phyloP scores from a whole-genome alignment of 2,113 vertebrate genomes.

The Charina bottae region DNA sequence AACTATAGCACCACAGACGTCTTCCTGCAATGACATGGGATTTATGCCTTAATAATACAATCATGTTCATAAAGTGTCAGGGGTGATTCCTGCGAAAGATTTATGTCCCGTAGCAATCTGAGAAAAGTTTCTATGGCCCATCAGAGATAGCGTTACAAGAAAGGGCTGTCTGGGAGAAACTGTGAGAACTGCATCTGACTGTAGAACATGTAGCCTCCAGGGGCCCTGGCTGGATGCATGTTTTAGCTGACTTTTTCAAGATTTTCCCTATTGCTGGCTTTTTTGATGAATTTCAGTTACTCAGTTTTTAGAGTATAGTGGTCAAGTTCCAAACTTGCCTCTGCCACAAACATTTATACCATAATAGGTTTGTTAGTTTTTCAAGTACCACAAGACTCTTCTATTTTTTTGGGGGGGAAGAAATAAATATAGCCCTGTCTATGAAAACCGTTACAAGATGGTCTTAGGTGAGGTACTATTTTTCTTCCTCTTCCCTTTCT shows the following conservation, averaged over 20 bases:
- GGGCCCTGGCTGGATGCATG: neutral
- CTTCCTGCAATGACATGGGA: constrained; percentile 48
- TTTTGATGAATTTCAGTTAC: neutral
- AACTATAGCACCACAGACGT: constrained; percentile 41
- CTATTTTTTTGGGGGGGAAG: neutral
- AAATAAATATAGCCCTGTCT: neutral
- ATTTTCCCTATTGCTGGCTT: neutral
- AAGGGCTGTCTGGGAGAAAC: neutral
- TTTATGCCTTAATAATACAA: constrained; percentile 64
- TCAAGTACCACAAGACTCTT: neutral
- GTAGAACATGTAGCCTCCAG: neutral
- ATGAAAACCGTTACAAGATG: neutral
- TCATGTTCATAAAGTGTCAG: constrained; percentile 28
- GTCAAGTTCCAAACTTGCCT: neutral
- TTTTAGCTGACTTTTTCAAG: neutral
- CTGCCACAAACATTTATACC: neutral
- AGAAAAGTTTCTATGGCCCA: constrained; percentile 42
- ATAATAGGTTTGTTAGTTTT: neutral
- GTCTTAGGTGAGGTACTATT: neutral
- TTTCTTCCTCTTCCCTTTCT: neutral
- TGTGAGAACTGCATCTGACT: constrained; percentile 5
- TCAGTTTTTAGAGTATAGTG: neutral
- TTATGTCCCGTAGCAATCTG: constrained; percentile 44
- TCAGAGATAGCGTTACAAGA: constrained; percentile 32
- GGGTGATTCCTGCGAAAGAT: constrained; percentile 33